phyloP scores from a whole-genome alignment of 2,113 vertebrate genomes.

The Crotalus helleri region DNA sequence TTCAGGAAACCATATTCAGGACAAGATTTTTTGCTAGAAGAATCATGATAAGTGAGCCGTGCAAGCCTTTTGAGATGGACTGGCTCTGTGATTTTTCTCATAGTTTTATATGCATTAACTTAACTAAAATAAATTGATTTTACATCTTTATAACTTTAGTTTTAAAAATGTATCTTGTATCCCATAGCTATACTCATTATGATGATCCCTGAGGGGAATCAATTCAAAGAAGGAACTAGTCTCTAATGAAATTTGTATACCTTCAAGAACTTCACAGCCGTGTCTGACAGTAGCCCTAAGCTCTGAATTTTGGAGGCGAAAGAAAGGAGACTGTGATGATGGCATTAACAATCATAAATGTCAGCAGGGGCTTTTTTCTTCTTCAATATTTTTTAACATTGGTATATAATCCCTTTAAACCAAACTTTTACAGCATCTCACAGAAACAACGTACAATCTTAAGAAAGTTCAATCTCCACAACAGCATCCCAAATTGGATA shows the following conservation, averaged over 20 bases:
- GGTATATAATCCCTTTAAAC: conserved; percentile 34
- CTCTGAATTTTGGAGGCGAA: not conserved
- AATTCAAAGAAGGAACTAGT: not conserved
- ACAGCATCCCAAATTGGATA: conserved; percentile 31
- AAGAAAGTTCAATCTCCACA: conserved; percentile 23
- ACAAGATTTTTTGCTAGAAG: not conserved
- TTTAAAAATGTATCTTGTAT: not conserved
- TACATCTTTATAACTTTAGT: not conserved
- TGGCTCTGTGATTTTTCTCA: not conserved
- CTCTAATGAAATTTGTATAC: not conserved
- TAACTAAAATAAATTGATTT: not conserved
- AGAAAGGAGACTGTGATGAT: conserved; percentile 17
- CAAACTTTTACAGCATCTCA: conserved; percentile 43
- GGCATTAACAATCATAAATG: conserved; percentile 46
- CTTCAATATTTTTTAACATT: not conserved
- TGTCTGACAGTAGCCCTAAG: conserved; percentile 30
- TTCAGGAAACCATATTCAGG: not conserved
- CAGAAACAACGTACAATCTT: not conserved
- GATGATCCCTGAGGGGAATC: not conserved
- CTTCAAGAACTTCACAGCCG: conserved; percentile 36
- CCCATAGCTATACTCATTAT: not conserved
- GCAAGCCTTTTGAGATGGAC: not conserved
- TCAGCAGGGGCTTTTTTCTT: conserved; percentile 44
- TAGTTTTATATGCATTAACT: not conserved
- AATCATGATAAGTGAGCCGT: not conserved